These are phyloP conservation scores for Teinopalpus imperialis DNA, from an alignment of 2,888 invertebrate genomes.

Conservation along the genomic window DNA sequence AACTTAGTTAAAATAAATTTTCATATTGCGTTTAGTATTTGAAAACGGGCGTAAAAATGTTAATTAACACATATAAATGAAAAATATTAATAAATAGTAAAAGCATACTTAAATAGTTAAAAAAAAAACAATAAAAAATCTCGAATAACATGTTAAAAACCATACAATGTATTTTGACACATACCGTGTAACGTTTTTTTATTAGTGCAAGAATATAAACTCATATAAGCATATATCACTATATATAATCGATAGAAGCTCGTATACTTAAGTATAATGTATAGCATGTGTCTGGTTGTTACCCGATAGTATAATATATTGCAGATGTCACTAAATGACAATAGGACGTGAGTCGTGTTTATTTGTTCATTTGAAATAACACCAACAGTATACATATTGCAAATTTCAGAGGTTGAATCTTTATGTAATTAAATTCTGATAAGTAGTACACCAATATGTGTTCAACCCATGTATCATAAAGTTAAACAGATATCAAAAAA, in stretches of 20 bases:
- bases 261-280: background rate
- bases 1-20: slow-evolving; percentile 16
- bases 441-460: too few relatives aligned
- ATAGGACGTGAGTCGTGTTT: slow-evolving; percentile 1
- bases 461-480: too few relatives aligned
- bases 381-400: too few relatives aligned
- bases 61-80: slow-evolving; percentile 1
- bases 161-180: slow-evolving; percentile 10
- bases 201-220: slow-evolving; percentile 13
- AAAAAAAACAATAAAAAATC: slow-evolving; percentile 12
- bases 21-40: slow-evolving; percentile 11
- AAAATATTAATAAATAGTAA: background rate
- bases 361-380: too few relatives aligned
- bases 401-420: too few relatives aligned
- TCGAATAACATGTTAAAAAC: slow-evolving; percentile 19
- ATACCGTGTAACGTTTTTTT: slow-evolving; percentile 16
- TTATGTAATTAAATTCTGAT: too few relatives aligned
- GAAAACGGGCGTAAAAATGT: background rate
- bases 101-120: slow-evolving; percentile 9
- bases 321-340: background rate
- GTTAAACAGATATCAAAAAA: too few relatives aligned
- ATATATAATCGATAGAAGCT: slow-evolving; percentile 11
- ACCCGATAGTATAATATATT: slow-evolving; percentile 8
- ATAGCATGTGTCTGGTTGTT: slow-evolving; percentile 7
- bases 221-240: slow-evolving; percentile 21